A percentile compares a stretch with the other conserved stretches of the same genome.
phyloP scores from a whole-genome alignment of 2,113 vertebrate genomes.

The Panthera leo region DNA sequence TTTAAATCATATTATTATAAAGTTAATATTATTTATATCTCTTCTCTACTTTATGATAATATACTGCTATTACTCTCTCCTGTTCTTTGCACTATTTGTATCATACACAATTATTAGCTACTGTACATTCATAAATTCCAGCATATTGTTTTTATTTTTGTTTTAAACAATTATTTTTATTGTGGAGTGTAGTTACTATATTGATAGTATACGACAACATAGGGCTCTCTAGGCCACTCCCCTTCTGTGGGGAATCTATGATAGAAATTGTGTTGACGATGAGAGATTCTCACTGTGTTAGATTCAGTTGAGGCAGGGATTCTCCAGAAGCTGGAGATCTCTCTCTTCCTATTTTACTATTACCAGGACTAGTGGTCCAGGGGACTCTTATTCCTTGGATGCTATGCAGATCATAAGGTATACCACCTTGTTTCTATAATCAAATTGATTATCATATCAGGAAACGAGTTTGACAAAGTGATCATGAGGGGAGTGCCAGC shows the following conservation, averaged over 20 bases:
- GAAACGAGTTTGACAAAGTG: background rate
- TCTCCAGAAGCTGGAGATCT: background rate
- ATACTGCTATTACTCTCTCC: background rate
- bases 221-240: background rate
- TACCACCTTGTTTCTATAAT: slow-evolving; percentile 68
- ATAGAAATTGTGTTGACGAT: background rate
- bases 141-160: background rate
- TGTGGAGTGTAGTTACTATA: background rate
- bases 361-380: background rate
- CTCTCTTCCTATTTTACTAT: background rate
- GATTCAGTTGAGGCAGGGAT: background rate
- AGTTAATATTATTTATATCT: background rate
- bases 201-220: background rate
- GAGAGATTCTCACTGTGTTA: background rate
- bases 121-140: background rate
- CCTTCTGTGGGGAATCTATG: background rate
- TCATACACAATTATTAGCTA: background rate
- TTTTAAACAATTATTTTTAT: background rate
- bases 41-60: background rate
- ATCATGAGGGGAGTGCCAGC: background rate
- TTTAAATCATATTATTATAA: background rate
- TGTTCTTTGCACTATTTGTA: background rate
- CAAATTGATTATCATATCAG: slow-evolving; percentile 69
- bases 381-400: background rate
- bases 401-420: background rate